Conservation (phyloP, 2,113 vertebrate species). For the Barnardius zonarius region DNA sequence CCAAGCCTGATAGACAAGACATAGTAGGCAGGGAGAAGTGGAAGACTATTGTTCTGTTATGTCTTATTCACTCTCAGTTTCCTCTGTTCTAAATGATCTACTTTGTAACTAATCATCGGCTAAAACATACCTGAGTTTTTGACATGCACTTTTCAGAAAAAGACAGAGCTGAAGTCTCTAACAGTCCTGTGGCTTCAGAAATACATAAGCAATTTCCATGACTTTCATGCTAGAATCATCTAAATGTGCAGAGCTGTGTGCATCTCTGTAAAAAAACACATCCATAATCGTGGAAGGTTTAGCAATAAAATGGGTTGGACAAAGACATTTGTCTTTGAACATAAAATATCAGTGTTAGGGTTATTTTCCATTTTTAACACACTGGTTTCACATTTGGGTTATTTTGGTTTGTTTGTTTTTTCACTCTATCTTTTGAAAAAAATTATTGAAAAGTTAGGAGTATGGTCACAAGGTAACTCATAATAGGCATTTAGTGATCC, state of each 20-base stretch:
- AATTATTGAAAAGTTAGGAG: not conserved
- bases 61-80: not conserved
- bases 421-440: not conserved
- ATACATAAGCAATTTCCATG: not conserved
- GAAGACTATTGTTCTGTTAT: not conserved
- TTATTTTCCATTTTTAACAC: not conserved
- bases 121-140: not conserved
- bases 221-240: not conserved
- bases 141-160: not conserved
- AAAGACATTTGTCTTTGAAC: not conserved
- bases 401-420: not conserved
- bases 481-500: not conserved
- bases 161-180: not conserved
- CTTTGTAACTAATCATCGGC: not conserved
- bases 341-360: rapidly evolving
- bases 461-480: not conserved
- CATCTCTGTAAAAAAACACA: not conserved
- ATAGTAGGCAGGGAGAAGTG: not conserved
- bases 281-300: not conserved
- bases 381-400: not conserved
- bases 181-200: not conserved
- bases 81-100: not conserved
- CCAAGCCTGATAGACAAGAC: not conserved
- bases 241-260: not conserved
- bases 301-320: not conserved